These are phyloP conservation scores for Labia minor DNA, from an alignment of 2,888 invertebrate genomes.

Conservation along the genomic window DNA sequence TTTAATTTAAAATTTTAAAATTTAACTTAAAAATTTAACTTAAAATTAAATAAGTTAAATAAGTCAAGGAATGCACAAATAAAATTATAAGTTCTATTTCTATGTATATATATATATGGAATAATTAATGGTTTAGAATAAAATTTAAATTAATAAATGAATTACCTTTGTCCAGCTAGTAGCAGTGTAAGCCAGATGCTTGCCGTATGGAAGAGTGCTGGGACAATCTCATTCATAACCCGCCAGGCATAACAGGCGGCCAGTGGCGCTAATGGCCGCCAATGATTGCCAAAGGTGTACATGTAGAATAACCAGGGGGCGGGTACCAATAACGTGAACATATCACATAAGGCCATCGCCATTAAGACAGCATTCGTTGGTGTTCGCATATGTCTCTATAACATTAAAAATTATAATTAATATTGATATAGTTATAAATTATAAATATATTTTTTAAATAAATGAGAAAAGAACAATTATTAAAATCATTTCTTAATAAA, in stretches of 20 bases:
- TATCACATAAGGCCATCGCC: conserved; percentile 93
- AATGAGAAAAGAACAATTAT: no score
- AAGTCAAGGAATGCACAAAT: no score
- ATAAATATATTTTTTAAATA: no score
- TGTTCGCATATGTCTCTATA: conserved; percentile 68
- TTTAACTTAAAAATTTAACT: no score
- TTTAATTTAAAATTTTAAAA: no score
- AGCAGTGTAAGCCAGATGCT: conserved; percentile 89
- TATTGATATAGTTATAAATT: no score
- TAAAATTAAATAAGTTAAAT: no score
- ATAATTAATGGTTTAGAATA: no score
- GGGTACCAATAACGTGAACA: conserved; percentile 83
- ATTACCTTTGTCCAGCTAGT: conserved; percentile 70
- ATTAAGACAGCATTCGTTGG: conserved; percentile 86
- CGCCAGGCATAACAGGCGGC: conserved; percentile 69
- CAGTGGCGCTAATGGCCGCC: conserved; percentile 64
- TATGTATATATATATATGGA: no score
- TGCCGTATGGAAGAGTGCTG: conserved; percentile 73
- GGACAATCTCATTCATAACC: conserved; percentile 61
- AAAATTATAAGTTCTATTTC: no score
- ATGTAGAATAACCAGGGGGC: conserved; percentile 86
- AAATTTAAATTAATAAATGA: no score
- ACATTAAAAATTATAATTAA: not conserved
- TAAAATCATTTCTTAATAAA: no score
- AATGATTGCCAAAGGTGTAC: conserved; percentile 81